Base-by-base conservation (phyloP, 2,113 vertebrate species). In the Microtus oregoni region DNA sequence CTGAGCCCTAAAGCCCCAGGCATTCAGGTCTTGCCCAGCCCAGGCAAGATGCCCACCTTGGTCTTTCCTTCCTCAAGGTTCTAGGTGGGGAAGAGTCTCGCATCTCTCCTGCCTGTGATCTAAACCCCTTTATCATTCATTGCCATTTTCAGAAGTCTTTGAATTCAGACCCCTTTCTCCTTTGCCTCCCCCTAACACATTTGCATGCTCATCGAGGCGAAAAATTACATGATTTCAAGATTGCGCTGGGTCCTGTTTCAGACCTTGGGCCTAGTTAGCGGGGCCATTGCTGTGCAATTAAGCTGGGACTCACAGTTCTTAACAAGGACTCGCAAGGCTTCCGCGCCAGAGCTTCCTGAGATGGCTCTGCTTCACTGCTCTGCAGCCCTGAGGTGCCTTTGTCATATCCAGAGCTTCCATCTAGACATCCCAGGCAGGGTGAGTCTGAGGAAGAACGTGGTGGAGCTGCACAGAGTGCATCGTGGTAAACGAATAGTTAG, bases 201-300 rank as follows among this genome's bases (percentile, higher is more conserved):
- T 97, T 98, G 96, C 95, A 94, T 96, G 91, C 78, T 98, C 97
- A 98, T 2, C 97, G 98, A 98, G 97, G 98, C 92, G 97, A 98
- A 98, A 98, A 98, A 98, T 98, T 98, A 98, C 98, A 98, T 14
- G 79, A 98, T 98, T 98, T 97, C 94, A 67, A 97, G 98, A 97
- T 98, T 97, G 12, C 38, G 17, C 97, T 41, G 97, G 70, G 96
- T 97, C 94, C 0, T 10, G 94, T 95, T 97, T 98, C 24, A 32
- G 98, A 96, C 97, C 12, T 0, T 1, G 94, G 95, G 96, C 95
- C 98, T 98, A 91, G 97, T 98, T 97, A 98, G 97, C 32, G 24
- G 78, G 30, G 63, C 97, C 78, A 70, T 98, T 93, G 86, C 94
- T 97, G 82, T 41, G 89, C 98, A 98, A 91, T 98, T 97, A 98